Evolutionary conservation across 2,797 vertebrate genomes (phyloP).

Genomic region (Euphonia xanthogaster): DNA sequence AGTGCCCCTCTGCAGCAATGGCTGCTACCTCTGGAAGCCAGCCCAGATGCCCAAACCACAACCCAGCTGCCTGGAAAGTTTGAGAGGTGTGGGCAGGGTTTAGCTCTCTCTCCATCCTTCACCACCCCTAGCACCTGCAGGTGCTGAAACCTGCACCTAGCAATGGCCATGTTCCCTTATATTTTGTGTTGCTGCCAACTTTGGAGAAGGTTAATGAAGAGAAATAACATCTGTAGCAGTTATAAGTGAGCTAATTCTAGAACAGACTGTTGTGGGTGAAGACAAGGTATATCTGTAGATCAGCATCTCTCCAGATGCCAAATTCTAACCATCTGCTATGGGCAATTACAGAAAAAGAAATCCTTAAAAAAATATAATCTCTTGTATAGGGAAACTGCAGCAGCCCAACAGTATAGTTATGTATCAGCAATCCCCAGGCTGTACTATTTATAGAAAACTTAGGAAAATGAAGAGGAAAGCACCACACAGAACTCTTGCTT

Average conservation of each 20-base stretch:
- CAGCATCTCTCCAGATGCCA: background rate
- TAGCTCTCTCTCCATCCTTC: background rate
- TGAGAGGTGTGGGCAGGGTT: background rate
- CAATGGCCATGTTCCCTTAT: background rate
- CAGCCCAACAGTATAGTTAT: background rate
- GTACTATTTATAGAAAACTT: background rate
- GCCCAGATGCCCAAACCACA: background rate
- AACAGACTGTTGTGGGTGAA: background rate
- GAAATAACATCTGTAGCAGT: background rate
- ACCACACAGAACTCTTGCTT: background rate
- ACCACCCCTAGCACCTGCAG: background rate
- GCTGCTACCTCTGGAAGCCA: background rate
- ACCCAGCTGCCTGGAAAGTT: background rate
- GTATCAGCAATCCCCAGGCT: background rate
- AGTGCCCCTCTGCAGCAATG: background rate
- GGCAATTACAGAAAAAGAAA: background rate
- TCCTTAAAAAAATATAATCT: background rate
- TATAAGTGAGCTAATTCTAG: conserved; percentile 5
- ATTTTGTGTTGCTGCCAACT: background rate
- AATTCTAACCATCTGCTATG: background rate
- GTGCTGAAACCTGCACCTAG: background rate
- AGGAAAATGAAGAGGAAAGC: background rate
- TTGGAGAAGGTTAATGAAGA: background rate
- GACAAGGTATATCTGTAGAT: background rate
- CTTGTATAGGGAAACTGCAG: background rate